Base-by-base conservation (phyloP, 2,888 invertebrate genomes). In the Sinodicranocentrus sp. region DNA sequence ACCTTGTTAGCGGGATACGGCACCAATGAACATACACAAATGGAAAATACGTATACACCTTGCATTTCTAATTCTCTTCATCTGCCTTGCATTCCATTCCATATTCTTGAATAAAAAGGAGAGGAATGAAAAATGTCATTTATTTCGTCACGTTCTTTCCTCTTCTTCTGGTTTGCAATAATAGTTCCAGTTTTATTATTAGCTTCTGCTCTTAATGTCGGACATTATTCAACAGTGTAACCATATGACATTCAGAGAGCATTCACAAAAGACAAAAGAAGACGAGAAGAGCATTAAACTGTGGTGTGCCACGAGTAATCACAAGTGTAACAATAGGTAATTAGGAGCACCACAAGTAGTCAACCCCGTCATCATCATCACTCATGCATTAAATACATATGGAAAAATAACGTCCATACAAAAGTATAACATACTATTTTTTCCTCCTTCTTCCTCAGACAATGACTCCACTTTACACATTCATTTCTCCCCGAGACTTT, bases 261-360 rank as follows among this genome's bases (percentile, higher is more conserved):
- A 33, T 33, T 33, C 33, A 33, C 5, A 33, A 19, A 52, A 59
- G 25, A 59, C 33, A 59, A 23, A 54, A 57, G 65, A 68, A 54
- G 77, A 77, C 68, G 79, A 54, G 65, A 48, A 48, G 5, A 65
- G 65, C 79, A 80, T 80, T 80, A 80, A 80, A 80, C 65, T 72
- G 79, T 82, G 82, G 82, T 82, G 82, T 82, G 73, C 73, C 67
- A n/a, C n/a, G n/a, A 68, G 82, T 82, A 82, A 82, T 82, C 82
- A 82, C 67, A 82, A 82, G 57, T 82, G 82, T 82, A 82, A 82
- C 82, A 82, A 82, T 82, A 68, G 82, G 73, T 82, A 82, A 82
- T 82, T 82, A 82, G 82, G 73, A 82, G 82, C 65, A 82, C 82
- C 82, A 82, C 82, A 80, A 80, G 72, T 72, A 82, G 82, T 82